Conservation (phyloP, 2,113 vertebrate species). For the Numenius arquata region DNA sequence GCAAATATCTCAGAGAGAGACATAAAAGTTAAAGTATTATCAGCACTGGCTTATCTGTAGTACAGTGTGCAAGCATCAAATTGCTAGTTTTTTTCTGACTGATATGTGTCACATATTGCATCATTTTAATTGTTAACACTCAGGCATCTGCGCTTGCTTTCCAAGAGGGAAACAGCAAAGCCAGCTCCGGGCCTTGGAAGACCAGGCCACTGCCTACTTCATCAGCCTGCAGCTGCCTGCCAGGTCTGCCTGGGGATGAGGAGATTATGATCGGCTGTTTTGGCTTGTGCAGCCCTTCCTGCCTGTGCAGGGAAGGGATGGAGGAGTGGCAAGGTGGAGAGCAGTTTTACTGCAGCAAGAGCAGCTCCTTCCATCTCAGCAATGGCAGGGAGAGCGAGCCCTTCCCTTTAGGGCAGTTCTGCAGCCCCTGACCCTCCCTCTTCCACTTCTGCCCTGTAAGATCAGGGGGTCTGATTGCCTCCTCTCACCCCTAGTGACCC, state of each 20-base stretch:
- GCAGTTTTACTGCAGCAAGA: not conserved
- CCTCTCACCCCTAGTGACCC: not conserved
- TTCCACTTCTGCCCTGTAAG: not conserved
- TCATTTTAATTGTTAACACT: slow-evolving; percentile 39
- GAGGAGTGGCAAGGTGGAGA: not conserved
- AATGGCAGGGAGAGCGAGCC: not conserved
- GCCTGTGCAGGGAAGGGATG: not conserved
- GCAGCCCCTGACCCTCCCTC: not conserved
- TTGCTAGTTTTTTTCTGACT: slow-evolving; percentile 11
- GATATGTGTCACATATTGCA: not conserved
- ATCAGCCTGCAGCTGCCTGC: slow-evolving; percentile 6
- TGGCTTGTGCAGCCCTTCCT: not conserved
- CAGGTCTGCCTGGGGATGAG: not conserved
- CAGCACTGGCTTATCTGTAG: not conserved
- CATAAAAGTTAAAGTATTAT: not conserved
- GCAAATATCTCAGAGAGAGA: not conserved
- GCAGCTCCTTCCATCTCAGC: not conserved
- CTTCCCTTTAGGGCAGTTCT: not conserved
- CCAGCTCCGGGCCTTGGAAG: not conserved
- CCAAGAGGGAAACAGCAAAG: not conserved
- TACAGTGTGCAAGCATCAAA: not conserved
- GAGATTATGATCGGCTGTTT: not conserved
- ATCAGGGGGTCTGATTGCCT: not conserved
- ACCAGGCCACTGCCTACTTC: not conserved
- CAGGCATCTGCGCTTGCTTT: slow-evolving; percentile 2